Conservation (phyloP, 2,113 vertebrate species). For the Calypte anna region DNA sequence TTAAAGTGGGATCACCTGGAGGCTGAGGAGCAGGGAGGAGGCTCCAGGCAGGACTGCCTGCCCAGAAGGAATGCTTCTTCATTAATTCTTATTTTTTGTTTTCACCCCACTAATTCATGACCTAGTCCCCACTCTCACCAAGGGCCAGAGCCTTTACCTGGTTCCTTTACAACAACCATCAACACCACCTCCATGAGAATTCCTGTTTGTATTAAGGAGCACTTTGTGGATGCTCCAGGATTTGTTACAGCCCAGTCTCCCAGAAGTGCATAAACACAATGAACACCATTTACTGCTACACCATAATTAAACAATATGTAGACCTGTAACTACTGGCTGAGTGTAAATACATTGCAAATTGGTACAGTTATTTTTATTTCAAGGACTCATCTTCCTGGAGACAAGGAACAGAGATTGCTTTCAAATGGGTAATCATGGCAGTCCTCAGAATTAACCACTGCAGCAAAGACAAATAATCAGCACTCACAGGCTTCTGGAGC, state of each 20-base stretch:
- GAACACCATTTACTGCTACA: not conserved
- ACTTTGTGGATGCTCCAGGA: accelerated
- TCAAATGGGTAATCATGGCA: not conserved
- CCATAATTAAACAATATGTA: not conserved
- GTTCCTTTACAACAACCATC: not conserved
- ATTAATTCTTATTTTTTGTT: no score
- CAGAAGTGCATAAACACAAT: not conserved
- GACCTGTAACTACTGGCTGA: not conserved
- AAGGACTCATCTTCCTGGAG: not conserved
- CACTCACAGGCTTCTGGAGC: not conserved
- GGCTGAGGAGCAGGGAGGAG: not conserved
- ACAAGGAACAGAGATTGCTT: not conserved
- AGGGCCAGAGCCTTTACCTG: accelerated
- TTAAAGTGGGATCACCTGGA: not conserved
- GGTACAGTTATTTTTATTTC: not conserved
- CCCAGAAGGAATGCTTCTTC: not conserved
- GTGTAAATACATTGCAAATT: not conserved
- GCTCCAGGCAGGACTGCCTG: not conserved
- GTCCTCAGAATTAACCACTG: constrained; percentile 16
- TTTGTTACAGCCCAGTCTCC: not conserved
- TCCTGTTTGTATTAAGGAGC: accelerated
- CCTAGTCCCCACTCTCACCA: not conserved
- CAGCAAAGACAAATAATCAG: not conserved
- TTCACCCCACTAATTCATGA: no score
- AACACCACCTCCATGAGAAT: accelerated